Percentiles rank a stretch among this genome's conserved stretches.
Conservation (phyloP, 2,113 vertebrate species). For the Lasiurus borealis region DNA sequence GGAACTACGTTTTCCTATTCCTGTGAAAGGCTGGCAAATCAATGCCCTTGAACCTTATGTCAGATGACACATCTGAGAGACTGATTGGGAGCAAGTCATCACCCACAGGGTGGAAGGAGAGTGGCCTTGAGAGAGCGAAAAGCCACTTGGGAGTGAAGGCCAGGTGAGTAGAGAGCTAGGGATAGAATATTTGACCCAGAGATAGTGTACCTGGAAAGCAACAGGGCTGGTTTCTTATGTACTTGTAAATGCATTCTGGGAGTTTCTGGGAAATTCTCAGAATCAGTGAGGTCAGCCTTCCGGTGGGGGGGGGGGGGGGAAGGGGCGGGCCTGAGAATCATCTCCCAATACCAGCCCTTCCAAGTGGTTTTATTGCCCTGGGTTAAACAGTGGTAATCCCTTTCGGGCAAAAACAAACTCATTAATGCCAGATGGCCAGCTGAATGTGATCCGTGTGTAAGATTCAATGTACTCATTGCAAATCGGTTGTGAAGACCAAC, state of each 20-base stretch:
- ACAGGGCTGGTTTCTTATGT: neutral
- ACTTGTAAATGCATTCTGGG: neutral
- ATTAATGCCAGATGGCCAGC: neutral
- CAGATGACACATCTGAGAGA: neutral
- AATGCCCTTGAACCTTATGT: no score
- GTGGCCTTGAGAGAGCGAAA: neutral
- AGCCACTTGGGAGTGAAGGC: neutral
- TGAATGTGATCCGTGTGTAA: neutral
- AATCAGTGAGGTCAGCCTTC: neutral
- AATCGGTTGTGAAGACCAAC: neutral
- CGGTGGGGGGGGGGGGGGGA: no score
- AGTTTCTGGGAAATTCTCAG: neutral
- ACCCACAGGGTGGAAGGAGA: neutral
- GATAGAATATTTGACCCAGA: neutral
- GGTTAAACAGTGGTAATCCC: neutral
- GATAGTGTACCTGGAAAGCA: neutral
- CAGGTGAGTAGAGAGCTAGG: neutral
- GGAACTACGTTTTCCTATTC: neutral
- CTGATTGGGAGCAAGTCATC: neutral
- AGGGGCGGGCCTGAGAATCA: neutral
- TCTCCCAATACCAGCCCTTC: neutral
- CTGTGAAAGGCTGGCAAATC: neutral
- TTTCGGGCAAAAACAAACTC: neutral
- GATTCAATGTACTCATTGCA: neutral
- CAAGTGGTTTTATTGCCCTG: neutral